Evolutionary conservation across 92 coral and sea anemone species (phyloP), one percentile per base, ranked within the genome.

Genomic region (Porites lobata): DNA sequence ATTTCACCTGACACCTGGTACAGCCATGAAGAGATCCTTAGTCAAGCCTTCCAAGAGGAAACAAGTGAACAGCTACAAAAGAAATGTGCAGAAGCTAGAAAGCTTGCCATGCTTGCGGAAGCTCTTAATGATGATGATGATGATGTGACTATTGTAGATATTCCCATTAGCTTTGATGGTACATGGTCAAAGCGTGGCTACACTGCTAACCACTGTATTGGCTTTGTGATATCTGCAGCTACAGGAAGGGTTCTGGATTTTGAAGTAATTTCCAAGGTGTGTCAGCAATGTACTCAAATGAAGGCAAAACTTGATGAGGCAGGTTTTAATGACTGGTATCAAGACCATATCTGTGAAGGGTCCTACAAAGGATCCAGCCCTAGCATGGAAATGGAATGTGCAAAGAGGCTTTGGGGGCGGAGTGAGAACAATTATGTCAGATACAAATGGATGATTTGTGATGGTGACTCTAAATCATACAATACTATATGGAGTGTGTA

Each of bases 401-500:
- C 94, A 8, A 91, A 87, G 75, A 47, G 73, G 79, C 2, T 91
- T 66, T 91, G 92, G 89, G 87, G 90, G 17, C 19, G 83, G 68
- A 85, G 91, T 77, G 26, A 50, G 19, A 53, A 47, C 8, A 8
- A 54, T 71, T 38, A 26, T 58, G 20, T 91, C 54, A 47, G 77
- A 61, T 87, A 88, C 70, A 83, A 50, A 9, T 75, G 57, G 32
- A 91, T 91, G 94, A 77, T 91, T 65, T 81, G 82, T 13, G 91
- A 87, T 77, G 91, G 94, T 38, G 94, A 91, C 86, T 85, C 87
- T 3, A 91, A 88, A 74, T 32, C 86, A 21, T 91, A 83, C 51
- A 69, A 68, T 78, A 83, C 77, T 1, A 79, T 88, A 19, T 88
- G 87, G 89, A 70, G 75, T 38, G 51, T 54, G 43, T 87, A 91